A percentile compares a stretch with the other conserved stretches of the same genome.
Conservation (phyloP, 2,797 vertebrate genomes). For the Scyliorhinus canicula region DNA sequence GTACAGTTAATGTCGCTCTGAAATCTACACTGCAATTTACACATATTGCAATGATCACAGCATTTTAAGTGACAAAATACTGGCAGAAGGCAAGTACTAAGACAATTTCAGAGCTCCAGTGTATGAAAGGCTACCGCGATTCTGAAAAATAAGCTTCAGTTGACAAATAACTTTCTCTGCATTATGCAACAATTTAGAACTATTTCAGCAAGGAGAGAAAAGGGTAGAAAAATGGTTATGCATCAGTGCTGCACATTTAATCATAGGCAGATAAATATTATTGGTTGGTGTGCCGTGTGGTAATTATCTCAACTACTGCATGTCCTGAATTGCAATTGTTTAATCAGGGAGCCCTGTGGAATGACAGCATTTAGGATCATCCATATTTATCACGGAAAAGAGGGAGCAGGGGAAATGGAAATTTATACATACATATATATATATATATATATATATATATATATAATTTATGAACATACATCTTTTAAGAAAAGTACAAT, state of each 20-base stretch:
- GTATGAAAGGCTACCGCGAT: not conserved
- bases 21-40: not conserved
- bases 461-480: not conserved
- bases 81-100: not conserved
- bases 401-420: not conserved
- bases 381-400: not conserved
- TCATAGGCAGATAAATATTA: not conserved
- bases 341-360: not conserved
- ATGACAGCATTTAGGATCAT: not conserved
- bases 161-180: not conserved
- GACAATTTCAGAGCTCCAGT: not conserved
- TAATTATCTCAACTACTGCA: not conserved
- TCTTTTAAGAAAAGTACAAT: not conserved
- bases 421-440: not conserved
- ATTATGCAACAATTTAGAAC: not conserved
- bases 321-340: not conserved
- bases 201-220: not conserved
- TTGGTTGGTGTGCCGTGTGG: not conserved
- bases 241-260: not conserved
- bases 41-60: not conserved
- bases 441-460: not conserved
- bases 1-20: not conserved
- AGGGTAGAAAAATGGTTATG: not conserved
- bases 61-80: not conserved
- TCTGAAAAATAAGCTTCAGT: not conserved